Evolutionary conservation across 2,797 vertebrate species (phyloP).

Genomic region (Spea hammondii): DNA sequence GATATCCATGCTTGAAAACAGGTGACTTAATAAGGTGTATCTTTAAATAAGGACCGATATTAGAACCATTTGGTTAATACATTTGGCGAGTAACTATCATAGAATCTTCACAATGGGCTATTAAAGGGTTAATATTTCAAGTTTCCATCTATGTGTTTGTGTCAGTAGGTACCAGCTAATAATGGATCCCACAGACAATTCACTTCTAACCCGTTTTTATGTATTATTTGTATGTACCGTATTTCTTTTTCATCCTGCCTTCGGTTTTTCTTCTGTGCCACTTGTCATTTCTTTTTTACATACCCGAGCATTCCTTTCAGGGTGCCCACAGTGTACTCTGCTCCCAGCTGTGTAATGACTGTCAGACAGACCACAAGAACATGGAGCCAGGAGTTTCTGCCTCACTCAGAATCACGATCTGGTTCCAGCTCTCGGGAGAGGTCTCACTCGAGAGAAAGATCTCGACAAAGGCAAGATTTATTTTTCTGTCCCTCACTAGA

Average conservation of each 20-base stretch:
- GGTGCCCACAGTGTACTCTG: background rate
- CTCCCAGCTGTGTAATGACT: constrained; percentile 32
- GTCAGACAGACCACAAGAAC: constrained; percentile 39
- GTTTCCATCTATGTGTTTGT: too few relatives aligned
- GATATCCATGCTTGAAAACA: too few relatives aligned
- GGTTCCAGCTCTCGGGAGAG: constrained; percentile 39
- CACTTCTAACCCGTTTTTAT: background rate
- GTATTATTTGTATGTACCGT: background rate
- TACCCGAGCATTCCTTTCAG: background rate
- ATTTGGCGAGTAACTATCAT: too few relatives aligned
- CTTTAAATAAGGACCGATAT: too few relatives aligned
- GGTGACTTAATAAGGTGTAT: too few relatives aligned
- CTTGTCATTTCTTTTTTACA: background rate
- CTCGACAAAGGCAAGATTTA: constrained; percentile 33
- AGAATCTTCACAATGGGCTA: too few relatives aligned
- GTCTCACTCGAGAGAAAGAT: constrained; percentile 46
- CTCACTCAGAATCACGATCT: constrained; percentile 30
- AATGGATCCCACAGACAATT: background rate
- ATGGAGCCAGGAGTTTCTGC: constrained; percentile 44
- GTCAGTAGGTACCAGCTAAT: background rate
- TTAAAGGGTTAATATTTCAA: too few relatives aligned
- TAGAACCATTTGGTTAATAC: too few relatives aligned
- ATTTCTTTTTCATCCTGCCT: too few relatives aligned
- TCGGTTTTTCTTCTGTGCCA: background rate
- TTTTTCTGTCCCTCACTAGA: too few relatives aligned